A percentile compares a stretch with the other conserved stretches of the same genome.
phyloP scores from a whole-genome alignment of 2,888 invertebrate species.

The Opisthograptis luteolata region DNA sequence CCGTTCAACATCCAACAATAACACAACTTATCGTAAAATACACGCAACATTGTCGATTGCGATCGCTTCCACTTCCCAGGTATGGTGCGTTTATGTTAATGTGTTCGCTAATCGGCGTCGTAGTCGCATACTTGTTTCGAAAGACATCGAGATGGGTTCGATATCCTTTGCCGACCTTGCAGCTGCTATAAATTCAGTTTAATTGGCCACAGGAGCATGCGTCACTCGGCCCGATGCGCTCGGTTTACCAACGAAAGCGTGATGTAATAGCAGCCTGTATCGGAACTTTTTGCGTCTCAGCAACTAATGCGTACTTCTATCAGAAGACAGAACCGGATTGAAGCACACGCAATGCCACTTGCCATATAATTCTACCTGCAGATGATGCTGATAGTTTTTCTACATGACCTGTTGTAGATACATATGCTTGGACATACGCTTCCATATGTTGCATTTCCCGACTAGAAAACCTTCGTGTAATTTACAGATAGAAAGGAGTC shows the following conservation, averaged over 20 bases:
- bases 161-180: constrained; percentile 80
- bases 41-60: constrained; percentile 11
- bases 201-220: constrained; percentile 73
- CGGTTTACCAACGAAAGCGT: constrained; percentile 59
- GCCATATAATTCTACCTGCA: constrained; percentile 67
- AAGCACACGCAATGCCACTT: constrained; percentile 52
- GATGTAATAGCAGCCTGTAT: constrained; percentile 50
- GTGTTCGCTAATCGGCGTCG: constrained; percentile 43
- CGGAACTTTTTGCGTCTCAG: constrained; percentile 27
- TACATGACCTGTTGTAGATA: constrained; percentile 51
- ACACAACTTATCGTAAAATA: constrained; percentile 30
- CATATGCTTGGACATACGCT: constrained; percentile 16
- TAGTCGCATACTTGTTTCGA: constrained; percentile 58
- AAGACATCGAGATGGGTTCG: constrained; percentile 64
- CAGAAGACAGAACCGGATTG: constrained; percentile 62
- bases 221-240: constrained; percentile 73
- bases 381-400: constrained; percentile 66
- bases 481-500: constrained; percentile 29
- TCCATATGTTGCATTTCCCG: constrained; percentile 18
- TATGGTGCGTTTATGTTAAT: constrained; percentile 30
- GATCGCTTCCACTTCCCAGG: constrained; percentile 26
- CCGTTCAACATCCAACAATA: constrained; percentile 33
- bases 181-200: constrained; percentile 76
- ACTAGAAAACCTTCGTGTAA: constrained; percentile 13
- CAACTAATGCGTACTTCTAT: constrained; percentile 51